Conservation (phyloP, 2,113 vertebrate species). For the Chascanopsetta lugubris region DNA sequence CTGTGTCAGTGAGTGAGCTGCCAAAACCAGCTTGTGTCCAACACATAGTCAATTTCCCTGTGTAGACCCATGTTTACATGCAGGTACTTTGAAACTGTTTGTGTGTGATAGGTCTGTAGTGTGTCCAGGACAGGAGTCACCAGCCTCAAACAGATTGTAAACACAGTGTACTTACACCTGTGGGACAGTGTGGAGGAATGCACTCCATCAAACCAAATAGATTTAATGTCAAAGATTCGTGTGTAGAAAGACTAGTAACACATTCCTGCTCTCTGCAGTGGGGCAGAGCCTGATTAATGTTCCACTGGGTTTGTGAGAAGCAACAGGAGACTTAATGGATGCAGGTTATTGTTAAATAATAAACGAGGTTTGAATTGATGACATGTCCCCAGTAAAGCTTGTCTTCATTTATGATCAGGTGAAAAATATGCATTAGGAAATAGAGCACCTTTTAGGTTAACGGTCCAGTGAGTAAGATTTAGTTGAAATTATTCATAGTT, state of each 20-base stretch:
- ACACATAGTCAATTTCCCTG: background rate
- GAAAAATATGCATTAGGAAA: background rate
- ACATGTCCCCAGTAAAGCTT: background rate
- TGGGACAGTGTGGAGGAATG: background rate
- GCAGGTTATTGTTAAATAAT: conserved; percentile 4
- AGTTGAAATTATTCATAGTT: too few species aligned
- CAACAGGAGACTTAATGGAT: background rate
- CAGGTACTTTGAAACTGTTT: background rate
- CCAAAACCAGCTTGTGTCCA: background rate
- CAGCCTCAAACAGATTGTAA: background rate
- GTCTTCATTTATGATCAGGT: background rate
- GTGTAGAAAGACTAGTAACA: background rate
- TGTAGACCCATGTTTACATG: background rate
- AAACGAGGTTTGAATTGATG: background rate
- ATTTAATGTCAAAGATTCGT: background rate
- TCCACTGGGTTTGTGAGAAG: background rate
- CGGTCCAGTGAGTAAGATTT: too few species aligned
- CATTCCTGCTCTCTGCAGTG: background rate
- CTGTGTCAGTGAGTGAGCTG: background rate
- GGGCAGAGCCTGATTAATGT: background rate
- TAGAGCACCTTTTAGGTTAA: too few species aligned
- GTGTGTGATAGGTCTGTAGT: background rate
- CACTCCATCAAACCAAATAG: background rate
- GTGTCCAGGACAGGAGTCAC: background rate
- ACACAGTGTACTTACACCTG: too few species aligned